phyloP scores from a whole-genome alignment of 2,797 vertebrate genomes.

The Thunnus albacares region DNA sequence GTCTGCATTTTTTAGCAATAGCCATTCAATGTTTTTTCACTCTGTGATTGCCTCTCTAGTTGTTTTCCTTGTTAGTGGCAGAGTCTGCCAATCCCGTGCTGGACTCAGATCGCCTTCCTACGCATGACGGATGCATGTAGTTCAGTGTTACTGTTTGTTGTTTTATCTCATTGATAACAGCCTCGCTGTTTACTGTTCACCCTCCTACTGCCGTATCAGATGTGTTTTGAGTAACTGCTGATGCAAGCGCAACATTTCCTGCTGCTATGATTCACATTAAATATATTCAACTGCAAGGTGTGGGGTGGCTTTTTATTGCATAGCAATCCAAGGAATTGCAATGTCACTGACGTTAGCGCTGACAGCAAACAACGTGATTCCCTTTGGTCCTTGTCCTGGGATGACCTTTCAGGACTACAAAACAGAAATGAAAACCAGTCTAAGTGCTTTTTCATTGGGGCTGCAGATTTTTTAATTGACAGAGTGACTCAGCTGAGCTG shows the following conservation, averaged over 20 bases:
- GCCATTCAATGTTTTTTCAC: neutral
- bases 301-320: neutral
- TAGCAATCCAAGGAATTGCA: neutral
- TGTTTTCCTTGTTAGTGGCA: neutral
- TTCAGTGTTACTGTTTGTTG: neutral
- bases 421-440: neutral
- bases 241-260: neutral
- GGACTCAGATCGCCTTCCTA: no score
- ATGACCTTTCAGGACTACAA: neutral
- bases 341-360: neutral
- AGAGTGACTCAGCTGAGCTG: slow-evolving; percentile 25
- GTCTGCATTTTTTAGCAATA: neutral
- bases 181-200: neutral
- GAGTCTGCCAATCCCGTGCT: no score
- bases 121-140: neutral
- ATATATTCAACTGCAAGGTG: neutral
- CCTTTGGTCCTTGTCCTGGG: no score
- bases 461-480: neutral
- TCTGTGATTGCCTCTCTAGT: neutral
- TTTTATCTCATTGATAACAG: neutral
- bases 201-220: neutral
- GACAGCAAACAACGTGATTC: no score
- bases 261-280: neutral
- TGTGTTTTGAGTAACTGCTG: neutral
- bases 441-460: rapidly evolving